phyloP scores from a whole-genome alignment of 2,113 vertebrate genomes.

The Climacteris rufus region DNA sequence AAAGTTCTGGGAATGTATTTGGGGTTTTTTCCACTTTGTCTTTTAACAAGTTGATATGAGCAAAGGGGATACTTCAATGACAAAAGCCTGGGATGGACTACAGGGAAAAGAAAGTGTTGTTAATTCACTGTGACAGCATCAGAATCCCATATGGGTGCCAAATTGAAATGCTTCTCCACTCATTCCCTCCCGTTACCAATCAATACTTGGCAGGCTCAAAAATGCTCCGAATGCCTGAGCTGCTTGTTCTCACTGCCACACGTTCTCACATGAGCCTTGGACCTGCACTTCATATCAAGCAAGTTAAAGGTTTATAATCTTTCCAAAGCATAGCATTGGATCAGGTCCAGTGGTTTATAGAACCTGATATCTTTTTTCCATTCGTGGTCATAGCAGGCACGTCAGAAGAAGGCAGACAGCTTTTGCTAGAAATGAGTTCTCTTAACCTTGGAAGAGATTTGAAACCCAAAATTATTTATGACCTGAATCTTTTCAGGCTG shows the following conservation, averaged over 20 bases:
- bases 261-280: not conserved
- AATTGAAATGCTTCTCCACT: constrained; percentile 47
- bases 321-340: not conserved
- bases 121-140: constrained; percentile 63
- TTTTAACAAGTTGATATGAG: not conserved
- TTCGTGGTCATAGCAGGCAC: rapidly evolving
- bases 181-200: constrained; percentile 6
- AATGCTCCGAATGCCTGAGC: not conserved
- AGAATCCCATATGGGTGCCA: constrained; percentile 14
- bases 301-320: not conserved
- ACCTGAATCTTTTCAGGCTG: not conserved
- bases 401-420: not conserved
- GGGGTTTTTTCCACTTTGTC: not conserved
- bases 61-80: constrained; percentile 28
- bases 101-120: not conserved
- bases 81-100: not conserved
- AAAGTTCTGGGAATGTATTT: not conserved
- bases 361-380: not conserved
- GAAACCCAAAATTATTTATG: not conserved
- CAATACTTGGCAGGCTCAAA: constrained; percentile 37
- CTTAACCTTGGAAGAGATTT: not conserved
- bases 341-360: not conserved
- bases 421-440: not conserved
- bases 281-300: not conserved
- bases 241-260: constrained; percentile 2